Base-by-base conservation (phyloP, 2,113 vertebrate genomes). In the Microcebus jonahi region DNA sequence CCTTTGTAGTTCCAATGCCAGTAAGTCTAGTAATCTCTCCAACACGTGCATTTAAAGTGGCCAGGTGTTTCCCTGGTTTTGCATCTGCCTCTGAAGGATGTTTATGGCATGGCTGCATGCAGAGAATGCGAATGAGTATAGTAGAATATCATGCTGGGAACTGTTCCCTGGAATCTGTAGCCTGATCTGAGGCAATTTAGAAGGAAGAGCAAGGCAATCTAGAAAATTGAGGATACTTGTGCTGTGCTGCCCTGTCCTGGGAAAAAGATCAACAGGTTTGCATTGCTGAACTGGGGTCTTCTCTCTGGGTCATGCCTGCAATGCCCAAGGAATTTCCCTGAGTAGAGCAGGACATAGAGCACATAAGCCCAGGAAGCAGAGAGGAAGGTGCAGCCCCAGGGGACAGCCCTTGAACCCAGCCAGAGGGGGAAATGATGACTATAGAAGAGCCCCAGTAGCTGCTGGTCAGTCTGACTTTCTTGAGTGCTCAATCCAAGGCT, bases 141-240 rank as follows among this genome's bases (percentile, higher is more conserved):
- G 27, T 0, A 73, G 96, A 83, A 39, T 7, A n/a, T n/a, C 97
- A 91, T 95, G 95, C 96, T 92, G 96, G 93, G 91, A 97, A 70
- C 61, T 25, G 20, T 71, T 77, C 93, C 97, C 85, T 59, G 17
- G 94, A 92, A 92, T 39, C 85, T 80, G 92, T 36, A 92, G 83
- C 17, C 67, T 25, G 59, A 2, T 65, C 36, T 12, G 88, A 70
- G 96, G 50, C 0, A 45, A 82, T 59, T 8, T 71, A 75, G 95
- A 97, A 77, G 73, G 53, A 57, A 59, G 55, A 94, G 97, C 50
- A 68, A 96, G 27, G 85, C 75, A 90, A 95, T 75, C 61, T 86
- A 90, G 83, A 97, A 96, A 96, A 82, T 0, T 4, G 18, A 76
- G 63, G 71, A 39, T 70, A 65, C 45, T 88, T 90, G 3, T 27